Percentiles rank a stretch among this genome's conserved stretches.
phyloP scores from a whole-genome alignment of 2,113 vertebrate species.

The Elgaria multicarinata region DNA sequence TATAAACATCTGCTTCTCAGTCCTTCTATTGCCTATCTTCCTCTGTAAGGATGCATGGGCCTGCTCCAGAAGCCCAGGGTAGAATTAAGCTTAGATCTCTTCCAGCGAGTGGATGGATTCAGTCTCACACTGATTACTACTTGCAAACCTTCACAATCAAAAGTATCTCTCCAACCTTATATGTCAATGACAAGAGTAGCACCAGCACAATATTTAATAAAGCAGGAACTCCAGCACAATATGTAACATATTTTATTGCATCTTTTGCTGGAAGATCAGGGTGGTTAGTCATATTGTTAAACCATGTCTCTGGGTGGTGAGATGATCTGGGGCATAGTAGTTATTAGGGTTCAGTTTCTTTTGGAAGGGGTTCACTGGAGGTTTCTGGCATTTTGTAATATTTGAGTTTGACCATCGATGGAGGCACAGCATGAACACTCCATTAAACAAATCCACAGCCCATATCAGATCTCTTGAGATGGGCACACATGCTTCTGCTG shows the following conservation, averaged over 20 bases:
- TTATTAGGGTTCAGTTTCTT: background rate
- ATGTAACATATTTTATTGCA: background rate
- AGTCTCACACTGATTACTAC: no score
- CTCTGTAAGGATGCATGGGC: background rate
- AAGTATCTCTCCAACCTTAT: background rate
- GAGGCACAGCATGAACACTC: background rate
- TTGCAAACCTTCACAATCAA: background rate
- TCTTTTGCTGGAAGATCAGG: background rate
- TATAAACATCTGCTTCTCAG: background rate
- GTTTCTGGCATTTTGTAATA: background rate
- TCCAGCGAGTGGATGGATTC: background rate
- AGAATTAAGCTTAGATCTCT: background rate
- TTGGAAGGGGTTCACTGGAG: background rate
- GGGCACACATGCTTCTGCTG: background rate
- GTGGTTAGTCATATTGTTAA: background rate
- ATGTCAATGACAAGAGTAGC: background rate
- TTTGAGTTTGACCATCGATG: background rate
- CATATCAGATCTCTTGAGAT: background rate
- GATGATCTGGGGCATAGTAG: background rate
- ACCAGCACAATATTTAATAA: background rate
- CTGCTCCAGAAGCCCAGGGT: background rate
- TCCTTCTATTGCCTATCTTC: background rate
- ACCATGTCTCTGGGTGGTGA: background rate
- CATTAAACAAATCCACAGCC: background rate
- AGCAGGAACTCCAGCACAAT: background rate